Base-by-base conservation (phyloP, 1,140 invertebrate species). In the Nasonia giraulti region DNA sequence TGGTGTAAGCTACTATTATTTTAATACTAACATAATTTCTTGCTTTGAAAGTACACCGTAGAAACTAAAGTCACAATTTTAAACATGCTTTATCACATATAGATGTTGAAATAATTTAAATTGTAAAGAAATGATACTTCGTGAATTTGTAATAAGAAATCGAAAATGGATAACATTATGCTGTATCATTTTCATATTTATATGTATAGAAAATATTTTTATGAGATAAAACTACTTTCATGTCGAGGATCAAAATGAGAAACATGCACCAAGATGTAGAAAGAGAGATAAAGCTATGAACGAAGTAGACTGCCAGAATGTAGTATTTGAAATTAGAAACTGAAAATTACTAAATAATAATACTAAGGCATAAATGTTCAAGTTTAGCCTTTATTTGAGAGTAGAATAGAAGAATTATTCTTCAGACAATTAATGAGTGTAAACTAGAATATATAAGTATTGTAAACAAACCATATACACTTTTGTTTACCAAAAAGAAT, bases 221-320 rank as follows among this genome's bases (percentile, higher is more conserved):
- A 62, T 62, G 55, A 62, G 7, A 74, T 10, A 0, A 40, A 44
- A 75, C 23, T 83, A 83, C 20, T 55, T 31, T 12, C 47, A 62
- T 55, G 47, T 80, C 12, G 68, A 74, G 47, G 62, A 84, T 79
- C 8, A 78, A 44, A 75, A 68, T 66, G 14, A 84, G 55, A 73
- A 62, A 10, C 71, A 68, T 84, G 83, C 83, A 84, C 2, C 23
- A 79, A 80, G 17, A 44, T 20, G 66, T 27, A 79, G 44, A 78
- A 73, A 73, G 4, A 83, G 11, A 80, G n/a, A 27, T 74, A 47
- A 79, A 79, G 23, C n/a, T 79, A n/a, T 73, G 75, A 84, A 76
- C 76, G 76, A 84, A 84, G 76, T 84, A 73, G 76, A 76, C 82
- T 84, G 82, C 78, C 44, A 71, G 77, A 82, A 50, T 69, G 33